phyloP scores from a whole-genome alignment of 2,888 invertebrate genomes.

The Amphipyra tragopoginis region DNA sequence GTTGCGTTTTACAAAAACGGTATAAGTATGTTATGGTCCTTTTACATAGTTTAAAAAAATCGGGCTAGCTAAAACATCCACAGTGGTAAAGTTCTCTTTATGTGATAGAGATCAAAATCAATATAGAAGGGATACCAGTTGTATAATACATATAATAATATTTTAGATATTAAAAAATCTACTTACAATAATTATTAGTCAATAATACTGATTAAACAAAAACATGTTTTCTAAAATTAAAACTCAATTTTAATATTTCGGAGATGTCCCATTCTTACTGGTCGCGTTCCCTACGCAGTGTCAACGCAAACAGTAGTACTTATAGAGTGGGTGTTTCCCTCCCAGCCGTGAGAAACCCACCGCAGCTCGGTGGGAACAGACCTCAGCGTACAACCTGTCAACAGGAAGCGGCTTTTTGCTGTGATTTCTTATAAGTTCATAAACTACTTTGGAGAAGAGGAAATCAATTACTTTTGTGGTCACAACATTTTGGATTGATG shows the following conservation, averaged over 20 bases:
- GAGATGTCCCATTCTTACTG: neutral
- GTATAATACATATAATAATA: no score
- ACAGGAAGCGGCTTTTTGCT: conserved; percentile 58
- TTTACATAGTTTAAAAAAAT: no score
- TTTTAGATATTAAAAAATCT: no score
- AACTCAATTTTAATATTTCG: neutral
- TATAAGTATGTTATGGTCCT: conserved; percentile 19
- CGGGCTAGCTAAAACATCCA: no score
- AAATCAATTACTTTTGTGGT: no score
- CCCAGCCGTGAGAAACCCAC: conserved; percentile 57
- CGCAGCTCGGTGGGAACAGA: conserved; percentile 43
- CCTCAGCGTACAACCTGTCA: conserved; percentile 39
- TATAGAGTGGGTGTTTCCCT: conserved; percentile 60
- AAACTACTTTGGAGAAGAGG: conserved; percentile 1
- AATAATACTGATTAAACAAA: no score
- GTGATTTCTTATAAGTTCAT: conserved; percentile 35
- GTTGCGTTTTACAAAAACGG: neutral
- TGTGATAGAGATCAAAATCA: no score
- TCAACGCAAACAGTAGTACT: conserved; percentile 47
- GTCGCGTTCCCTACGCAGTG: conserved; percentile 16
- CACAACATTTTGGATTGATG: no score
- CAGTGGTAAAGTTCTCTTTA: no score
- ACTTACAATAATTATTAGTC: no score
- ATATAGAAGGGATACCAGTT: no score
- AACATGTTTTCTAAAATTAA: no score